Evolutionary conservation across 2,797 vertebrate species (phyloP), one percentile per base, ranked within the genome.

Genomic region (Arrhamphus sclerolepis): DNA sequence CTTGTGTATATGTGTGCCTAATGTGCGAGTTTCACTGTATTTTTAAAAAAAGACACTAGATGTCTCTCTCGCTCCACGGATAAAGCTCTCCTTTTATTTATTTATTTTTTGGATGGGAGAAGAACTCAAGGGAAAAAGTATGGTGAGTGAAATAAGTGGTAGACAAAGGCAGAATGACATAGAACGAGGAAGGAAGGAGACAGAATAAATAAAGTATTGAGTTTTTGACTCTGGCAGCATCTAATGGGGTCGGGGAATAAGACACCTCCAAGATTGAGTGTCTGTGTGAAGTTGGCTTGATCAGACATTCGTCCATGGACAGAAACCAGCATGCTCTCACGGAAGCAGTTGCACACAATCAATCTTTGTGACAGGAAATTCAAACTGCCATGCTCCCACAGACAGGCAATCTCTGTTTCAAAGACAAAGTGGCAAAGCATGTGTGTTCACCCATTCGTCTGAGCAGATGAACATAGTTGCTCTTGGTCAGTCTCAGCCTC

Each of bases 21-120:
- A 26, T 26, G 24, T 26, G 24, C 6, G 24, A 31, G 29, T 31
- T 5, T 31, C 7, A 31, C 29, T 10, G 10, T 10, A 10, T 34
- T 34, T 34, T 34, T 3, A 11, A 34, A 10, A 6, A 11, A 34
- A 29, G 71, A 59, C 93, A 90, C 88, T 90, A 92, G 93, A 89
- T 92, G 93, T 87, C 93, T 91, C 92, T 93, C 90, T 93, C 42
- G 90, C 92, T 94, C 91, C 91, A 93, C 10, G 58, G 57, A 85
- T 82, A 78, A 91, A 86, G 55, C 18, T 43, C 6, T 57, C 17
- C 17, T 56, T 40, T 38, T 26, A n/a, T n/a, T n/a, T n/a, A n/a
- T n/a, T n/a, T n/a, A n/a, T n/a, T n/a, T n/a, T n/a, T n/a, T 28
- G 7, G 29, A 6, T 6, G 8, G 5, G 6, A n/a, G n/a, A 19